Conservation (phyloP, 2,888 invertebrate genomes). For the Trachelus troglodyta region DNA sequence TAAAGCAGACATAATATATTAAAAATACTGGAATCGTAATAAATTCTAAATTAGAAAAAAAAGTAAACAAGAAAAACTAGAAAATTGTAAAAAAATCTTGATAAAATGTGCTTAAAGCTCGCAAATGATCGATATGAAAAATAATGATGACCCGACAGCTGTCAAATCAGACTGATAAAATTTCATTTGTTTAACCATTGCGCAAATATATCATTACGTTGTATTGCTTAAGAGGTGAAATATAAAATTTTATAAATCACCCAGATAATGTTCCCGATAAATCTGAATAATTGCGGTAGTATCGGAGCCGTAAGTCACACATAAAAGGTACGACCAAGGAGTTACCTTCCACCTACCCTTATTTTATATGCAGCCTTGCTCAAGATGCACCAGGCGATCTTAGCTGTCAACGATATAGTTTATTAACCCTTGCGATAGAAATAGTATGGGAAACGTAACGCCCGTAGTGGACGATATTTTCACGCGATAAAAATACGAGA, state of each 20-base stretch:
- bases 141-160: background rate
- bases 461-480: background rate
- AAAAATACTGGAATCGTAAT: background rate
- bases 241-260: conserved; percentile 8
- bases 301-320: background rate
- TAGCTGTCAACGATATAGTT: background rate
- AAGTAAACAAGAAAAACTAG: background rate
- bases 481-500: background rate
- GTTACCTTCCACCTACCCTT: background rate
- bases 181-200: background rate
- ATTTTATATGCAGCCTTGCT: background rate
- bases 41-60: background rate
- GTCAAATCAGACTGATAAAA: background rate
- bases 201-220: background rate
- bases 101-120: background rate
- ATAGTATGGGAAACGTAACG: background rate
- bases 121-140: background rate
- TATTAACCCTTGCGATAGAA: background rate
- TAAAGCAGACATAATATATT: background rate
- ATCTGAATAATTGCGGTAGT: conserved; percentile 16
- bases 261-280: conserved; percentile 13
- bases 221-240: background rate
- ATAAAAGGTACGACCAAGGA: background rate
- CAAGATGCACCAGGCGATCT: background rate
- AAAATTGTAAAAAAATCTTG: background rate